Conservation (phyloP, 2,113 vertebrate genomes). For the Aspidoscelis tigris region DNA sequence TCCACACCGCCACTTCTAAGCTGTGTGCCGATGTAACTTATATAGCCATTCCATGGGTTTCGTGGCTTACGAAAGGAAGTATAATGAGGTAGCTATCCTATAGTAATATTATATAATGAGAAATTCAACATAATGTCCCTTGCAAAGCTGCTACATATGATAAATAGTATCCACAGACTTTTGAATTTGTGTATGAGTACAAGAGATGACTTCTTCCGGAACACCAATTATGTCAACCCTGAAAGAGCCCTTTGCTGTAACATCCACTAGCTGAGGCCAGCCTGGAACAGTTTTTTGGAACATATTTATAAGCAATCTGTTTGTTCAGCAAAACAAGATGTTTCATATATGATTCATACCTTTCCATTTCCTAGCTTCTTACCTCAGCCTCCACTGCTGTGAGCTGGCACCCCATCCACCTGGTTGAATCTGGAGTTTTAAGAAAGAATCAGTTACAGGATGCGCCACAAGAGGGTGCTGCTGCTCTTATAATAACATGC, state of each 20-base stretch:
- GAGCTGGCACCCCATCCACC: constrained; percentile 65
- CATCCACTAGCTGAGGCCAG: constrained; percentile 51
- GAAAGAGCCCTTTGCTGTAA: background rate
- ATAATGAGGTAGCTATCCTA: background rate
- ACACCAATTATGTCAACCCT: background rate
- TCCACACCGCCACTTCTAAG: too few relatives aligned
- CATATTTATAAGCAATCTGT: constrained; percentile 75
- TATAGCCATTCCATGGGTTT: background rate
- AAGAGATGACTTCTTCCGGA: background rate
- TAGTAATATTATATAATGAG: background rate
- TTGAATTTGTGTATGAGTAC: too few relatives aligned
- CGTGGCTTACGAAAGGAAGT: background rate
- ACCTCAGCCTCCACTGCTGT: constrained; percentile 68
- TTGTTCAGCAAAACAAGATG: constrained; percentile 75
- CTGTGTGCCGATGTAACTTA: too few relatives aligned
- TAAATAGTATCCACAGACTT: background rate
- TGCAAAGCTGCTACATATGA: background rate
- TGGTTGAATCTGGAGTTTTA: constrained; percentile 63
- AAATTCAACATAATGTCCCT: background rate
- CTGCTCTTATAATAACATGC: background rate
- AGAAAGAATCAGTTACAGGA: constrained; percentile 57
- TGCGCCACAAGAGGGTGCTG: constrained; percentile 63
- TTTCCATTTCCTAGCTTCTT: constrained; percentile 69
- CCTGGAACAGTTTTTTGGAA: constrained; percentile 70
- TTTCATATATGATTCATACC: constrained; percentile 70